Percentiles rank a stretch among this genome's conserved stretches.
These are phyloP conservation scores for Lamproptera curius DNA, from an alignment of 2,888 invertebrate species.

Conservation along the genomic window DNA sequence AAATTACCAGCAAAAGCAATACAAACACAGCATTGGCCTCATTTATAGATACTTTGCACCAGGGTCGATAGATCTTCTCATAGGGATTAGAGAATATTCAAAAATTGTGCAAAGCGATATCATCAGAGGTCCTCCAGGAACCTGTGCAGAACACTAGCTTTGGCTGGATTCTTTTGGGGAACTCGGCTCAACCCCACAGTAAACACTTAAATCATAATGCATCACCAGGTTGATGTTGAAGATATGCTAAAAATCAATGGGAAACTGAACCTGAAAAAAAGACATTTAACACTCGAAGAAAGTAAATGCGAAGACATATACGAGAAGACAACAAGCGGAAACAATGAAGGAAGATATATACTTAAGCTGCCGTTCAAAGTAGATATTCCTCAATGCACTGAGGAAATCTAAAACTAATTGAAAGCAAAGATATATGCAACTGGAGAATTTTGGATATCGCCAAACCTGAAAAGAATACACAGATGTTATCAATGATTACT, in stretches of 20 bases:
- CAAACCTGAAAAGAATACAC: constrained; percentile 23
- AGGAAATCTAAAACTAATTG: constrained; percentile 26
- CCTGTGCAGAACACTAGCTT: constrained; percentile 30
- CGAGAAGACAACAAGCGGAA: too few species aligned
- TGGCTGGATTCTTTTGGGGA: constrained; percentile 30
- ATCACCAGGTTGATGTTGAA: background rate
- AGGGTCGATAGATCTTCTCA: constrained; percentile 26
- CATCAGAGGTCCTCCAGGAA: constrained; percentile 26
- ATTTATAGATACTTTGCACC: constrained; percentile 10
- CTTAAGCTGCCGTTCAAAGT: constrained; percentile 23
- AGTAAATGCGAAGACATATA: constrained; percentile 1
- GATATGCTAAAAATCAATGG: background rate
- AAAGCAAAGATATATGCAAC: constrained; percentile 24
- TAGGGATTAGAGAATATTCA: constrained; percentile 27
- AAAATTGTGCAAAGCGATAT: constrained; percentile 22
- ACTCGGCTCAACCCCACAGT: too few species aligned
- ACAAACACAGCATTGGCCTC: too few species aligned
- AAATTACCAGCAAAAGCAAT: background rate
- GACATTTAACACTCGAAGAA: background rate
- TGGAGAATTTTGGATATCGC: constrained; percentile 22
- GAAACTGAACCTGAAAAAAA: background rate
- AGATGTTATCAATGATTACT: constrained; percentile 23
- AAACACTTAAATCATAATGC: too few species aligned
- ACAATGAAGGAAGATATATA: too few species aligned
- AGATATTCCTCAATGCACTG: constrained; percentile 19